Base-by-base conservation (phyloP, 2,113 vertebrate species). In the Scytalopus superciliaris region DNA sequence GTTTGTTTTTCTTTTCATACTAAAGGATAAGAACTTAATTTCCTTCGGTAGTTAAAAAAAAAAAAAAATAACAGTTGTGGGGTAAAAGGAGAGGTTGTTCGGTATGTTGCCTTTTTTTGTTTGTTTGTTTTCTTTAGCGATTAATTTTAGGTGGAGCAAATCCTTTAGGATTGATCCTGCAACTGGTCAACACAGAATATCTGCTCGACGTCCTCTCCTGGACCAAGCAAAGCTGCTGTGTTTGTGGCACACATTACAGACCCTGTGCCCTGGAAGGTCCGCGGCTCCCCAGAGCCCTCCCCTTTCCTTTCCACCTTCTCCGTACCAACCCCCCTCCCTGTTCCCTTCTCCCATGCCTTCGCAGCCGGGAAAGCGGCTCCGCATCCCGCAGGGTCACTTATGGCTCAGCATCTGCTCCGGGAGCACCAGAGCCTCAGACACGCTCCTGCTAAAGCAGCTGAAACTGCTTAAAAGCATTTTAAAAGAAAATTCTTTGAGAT, bases 191-290 rank as follows among this genome's bases (percentile, higher is more conserved):
- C 18, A 79, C 13, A 35, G 45, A n/a, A 14, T 23, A 63, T 14
- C 33, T 76, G 37, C 33, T 6, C 30, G 9, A 31, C 16, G 15
- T 18, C 35, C 57, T 45, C 19, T 57, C 16, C 60, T 15, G 15
- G 14, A 23, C 12, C 11, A 22, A 92, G 16, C 37, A 78, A 37
- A 66, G 42, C 60, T 53, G 35, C 59, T 52, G 13, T 10, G 24
- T 15, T 67, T 73, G 50, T 28, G 16, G 37, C 33, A 33, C n/a
- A 0, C 2, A 35, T 47, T 13, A 72, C 24, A 72, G 31, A 28
- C 22, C 21, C 45, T 9, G 24, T 3, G 13, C 42, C 37, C 57
- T 6, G 0, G 2, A n/a, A 27, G 7, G 16, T 12, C 79, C 25
- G 42, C n/a, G 42, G 33, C 12, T 86, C 44, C 21, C 44, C 67